Base-by-base conservation (phyloP, 2,888 invertebrate genomes). In the Blera fallax region DNA sequence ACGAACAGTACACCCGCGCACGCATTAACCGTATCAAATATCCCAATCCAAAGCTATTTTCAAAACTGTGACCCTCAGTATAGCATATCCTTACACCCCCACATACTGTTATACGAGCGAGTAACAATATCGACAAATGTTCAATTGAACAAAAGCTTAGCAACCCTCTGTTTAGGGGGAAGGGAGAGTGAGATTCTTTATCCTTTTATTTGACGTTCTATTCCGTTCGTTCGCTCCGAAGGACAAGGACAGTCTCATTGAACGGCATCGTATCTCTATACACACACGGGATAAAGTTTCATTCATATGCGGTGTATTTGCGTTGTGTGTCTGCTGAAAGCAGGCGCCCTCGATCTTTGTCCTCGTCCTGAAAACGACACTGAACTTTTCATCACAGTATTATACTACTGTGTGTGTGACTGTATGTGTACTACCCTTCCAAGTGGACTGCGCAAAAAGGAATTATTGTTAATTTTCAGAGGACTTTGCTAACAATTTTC, bases 291-390 rank as follows among this genome's bases (percentile, higher is more conserved):
- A 32, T 52, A 10, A 50, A 40, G 1, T 21, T 77, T 34, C 27
- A 52, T 50, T 4, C 24, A 4, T 24, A 24, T 58, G 27, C 40
- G 34, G 45, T 62, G 60, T 62, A 56, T 82, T 77, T 54, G 65
- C 58, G 78, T 79, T 43, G 54, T 58, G 65, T 79, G 72, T 52
- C n/a, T 43, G 24, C 56, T 65, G 45, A 67, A 74, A 74, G 37
- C 45, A 56, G 69, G 73, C 64, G 84, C 69, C 80, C 80, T 84
- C 80, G 84, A 80, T 80, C 79, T 45, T 74, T 74, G 79, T 84
- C 84, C 84, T 84, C 80, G 79, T 70, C 69, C 84, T 64, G 64
- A 64, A 69, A 79, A 79, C 70, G 69, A 84, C 84, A 84, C 84
- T 84, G 84, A 84, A 84, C 84, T 84, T 84, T 79, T 83, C 73